Conservation (phyloP, 2,888 invertebrate species). For the Lepidochrysops patricia region DNA sequence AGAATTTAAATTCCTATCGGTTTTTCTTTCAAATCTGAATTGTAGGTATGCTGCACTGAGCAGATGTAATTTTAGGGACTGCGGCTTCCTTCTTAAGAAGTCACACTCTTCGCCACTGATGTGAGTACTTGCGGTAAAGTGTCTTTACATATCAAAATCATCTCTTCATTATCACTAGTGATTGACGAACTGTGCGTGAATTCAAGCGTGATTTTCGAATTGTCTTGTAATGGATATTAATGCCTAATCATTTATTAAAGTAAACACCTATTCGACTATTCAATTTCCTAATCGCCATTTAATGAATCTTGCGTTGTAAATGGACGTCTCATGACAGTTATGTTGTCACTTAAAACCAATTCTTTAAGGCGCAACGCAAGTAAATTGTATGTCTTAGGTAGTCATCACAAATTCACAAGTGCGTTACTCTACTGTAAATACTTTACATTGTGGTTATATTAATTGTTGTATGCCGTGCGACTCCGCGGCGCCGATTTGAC, state of each 20-base stretch:
- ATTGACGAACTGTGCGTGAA: no score
- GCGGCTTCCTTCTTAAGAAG: neutral
- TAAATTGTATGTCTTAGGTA: neutral
- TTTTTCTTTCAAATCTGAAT: no score
- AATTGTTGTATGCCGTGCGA: conserved; percentile 18
- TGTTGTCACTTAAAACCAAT: neutral
- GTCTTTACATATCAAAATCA: neutral
- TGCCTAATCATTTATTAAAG: neutral
- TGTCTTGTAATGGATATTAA: neutral
- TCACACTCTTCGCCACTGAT: no score
- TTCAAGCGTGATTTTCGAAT: neutral
- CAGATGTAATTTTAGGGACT: neutral
- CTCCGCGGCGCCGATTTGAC: conserved; percentile 8
- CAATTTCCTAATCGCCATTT: neutral
- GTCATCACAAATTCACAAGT: neutral
- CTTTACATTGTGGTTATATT: conserved; percentile 12
- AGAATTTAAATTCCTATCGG: no score
- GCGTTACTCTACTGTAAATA: no score
- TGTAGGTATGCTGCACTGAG: no score
- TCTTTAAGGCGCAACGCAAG: neutral
- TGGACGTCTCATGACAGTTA: neutral
- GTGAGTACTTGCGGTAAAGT: no score
- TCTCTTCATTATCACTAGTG: neutral
- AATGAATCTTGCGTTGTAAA: neutral
- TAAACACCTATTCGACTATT: neutral